Percentiles rank a stretch among this genome's conserved stretches.
Evolutionary conservation across 2,797 vertebrate species (phyloP).

Genomic region (Sparus aurata): DNA sequence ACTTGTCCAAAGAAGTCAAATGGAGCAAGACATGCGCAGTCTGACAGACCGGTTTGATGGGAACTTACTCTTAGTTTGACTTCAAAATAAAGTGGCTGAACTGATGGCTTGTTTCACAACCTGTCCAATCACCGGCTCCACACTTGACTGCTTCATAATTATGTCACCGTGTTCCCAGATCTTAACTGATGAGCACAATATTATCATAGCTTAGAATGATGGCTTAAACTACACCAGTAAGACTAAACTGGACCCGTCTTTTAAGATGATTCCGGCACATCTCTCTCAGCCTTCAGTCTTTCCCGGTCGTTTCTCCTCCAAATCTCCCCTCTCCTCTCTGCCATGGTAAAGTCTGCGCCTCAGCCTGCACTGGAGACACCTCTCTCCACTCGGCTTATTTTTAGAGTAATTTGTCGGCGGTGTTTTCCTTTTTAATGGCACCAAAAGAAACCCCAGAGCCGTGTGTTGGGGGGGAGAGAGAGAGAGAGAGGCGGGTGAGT

Average conservation of each 20-base stretch:
- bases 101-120: neutral
- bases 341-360: conserved; percentile 56
- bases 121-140: neutral
- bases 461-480: conserved; percentile 27
- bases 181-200: neutral
- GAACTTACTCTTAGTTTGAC: too few species aligned
- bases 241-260: neutral
- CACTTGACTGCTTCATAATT: neutral
- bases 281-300: conserved; percentile 3
- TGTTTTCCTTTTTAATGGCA: conserved; percentile 80
- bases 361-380: conserved; percentile 52
- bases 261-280: conserved; percentile 14
- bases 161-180: neutral
- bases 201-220: neutral
- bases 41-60: too few species aligned
- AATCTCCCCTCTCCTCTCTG: conserved; percentile 30
- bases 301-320: conserved; percentile 2
- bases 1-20: too few species aligned
- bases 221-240: neutral
- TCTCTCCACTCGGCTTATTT: conserved; percentile 78
- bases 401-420: conserved; percentile 76
- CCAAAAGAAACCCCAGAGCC: conserved; percentile 66
- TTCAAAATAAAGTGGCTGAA: neutral
- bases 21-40: too few species aligned
- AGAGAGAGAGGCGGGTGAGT: conserved; percentile 26